Evolutionary conservation across 53 echinoderm and acorn worm genomes (phyloP).

Genomic region (Astropecten irregularis): DNA sequence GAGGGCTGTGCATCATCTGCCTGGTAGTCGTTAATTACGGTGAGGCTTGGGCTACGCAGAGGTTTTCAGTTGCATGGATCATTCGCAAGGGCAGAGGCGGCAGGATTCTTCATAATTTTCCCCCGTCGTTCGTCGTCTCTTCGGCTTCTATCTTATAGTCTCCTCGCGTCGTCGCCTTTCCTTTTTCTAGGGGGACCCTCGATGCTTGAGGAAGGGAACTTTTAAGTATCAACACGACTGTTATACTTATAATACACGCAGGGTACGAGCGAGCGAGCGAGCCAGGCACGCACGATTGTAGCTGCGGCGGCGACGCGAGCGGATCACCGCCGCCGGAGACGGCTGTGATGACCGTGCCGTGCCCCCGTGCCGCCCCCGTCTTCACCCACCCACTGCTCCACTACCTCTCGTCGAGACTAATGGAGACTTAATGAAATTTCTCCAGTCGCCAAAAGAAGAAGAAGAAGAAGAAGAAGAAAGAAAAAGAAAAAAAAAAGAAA

Average conservation of each 20-base stretch:
- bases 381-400: neutral
- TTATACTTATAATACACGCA: too few species aligned
- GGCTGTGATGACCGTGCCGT: neutral
- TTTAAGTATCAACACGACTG: slow-evolving; percentile 11
- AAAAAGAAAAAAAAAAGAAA: neutral
- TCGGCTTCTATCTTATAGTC: too few species aligned
- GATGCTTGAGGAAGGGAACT: neutral
- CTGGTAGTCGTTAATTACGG: slow-evolving; percentile 34
- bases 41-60: neutral
- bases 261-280: too few species aligned
- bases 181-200: too few species aligned
- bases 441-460: neutral
- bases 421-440: slow-evolving; percentile 57
- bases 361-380: slow-evolving; percentile 18
- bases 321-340: slow-evolving; percentile 43
- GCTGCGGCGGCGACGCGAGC: slow-evolving; percentile 30
- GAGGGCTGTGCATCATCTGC: slow-evolving; percentile 10
- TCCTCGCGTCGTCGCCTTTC: too few species aligned
- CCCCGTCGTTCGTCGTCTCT: too few species aligned
- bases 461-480: too few species aligned
- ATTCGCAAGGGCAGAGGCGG: too few species aligned
- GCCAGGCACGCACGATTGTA: too few species aligned
- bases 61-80: too few species aligned
- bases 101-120: too few species aligned
- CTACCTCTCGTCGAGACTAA: slow-evolving; percentile 41